Conservation (phyloP, 2,888 invertebrate species). For the Nemapogon koenigi region DNA sequence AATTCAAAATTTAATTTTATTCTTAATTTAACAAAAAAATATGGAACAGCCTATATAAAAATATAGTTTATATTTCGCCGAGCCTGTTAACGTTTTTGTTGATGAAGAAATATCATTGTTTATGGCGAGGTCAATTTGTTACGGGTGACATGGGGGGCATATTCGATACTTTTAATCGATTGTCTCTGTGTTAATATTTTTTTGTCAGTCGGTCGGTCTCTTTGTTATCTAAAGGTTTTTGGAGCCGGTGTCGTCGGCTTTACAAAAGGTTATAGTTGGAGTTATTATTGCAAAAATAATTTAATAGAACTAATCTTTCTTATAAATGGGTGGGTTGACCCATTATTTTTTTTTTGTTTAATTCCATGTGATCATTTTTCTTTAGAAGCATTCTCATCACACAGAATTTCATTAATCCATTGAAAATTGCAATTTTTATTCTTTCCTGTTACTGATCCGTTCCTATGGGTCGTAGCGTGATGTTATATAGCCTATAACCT, state of each 20-base stretch:
- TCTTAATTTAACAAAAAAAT: too few relatives aligned
- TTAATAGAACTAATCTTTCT: slow-evolving; percentile 1
- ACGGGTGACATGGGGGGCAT: slow-evolving; percentile 46
- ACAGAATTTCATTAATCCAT: too few relatives aligned
- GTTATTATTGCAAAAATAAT: slow-evolving; percentile 7
- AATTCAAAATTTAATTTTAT: too few relatives aligned
- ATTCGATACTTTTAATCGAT: slow-evolving; percentile 41
- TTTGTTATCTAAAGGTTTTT: slow-evolving; percentile 34
- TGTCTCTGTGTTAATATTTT: slow-evolving; percentile 20
- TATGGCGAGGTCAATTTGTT: slow-evolving; percentile 41
- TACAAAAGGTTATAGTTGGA: slow-evolving; percentile 4
- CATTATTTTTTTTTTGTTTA: slow-evolving; percentile 39
- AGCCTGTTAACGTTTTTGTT: slow-evolving; percentile 43
- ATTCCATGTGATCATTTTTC: too few relatives aligned
- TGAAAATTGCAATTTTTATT: too few relatives aligned
- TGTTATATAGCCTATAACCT: too few relatives aligned
- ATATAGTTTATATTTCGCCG: slow-evolving; percentile 42
- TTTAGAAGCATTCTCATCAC: too few relatives aligned
- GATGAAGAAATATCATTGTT: slow-evolving; percentile 59
- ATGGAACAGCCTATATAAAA: slow-evolving; percentile 30
- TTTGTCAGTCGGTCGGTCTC: slow-evolving; percentile 4
- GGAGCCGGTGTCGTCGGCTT: slow-evolving; percentile 21
- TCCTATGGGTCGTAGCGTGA: too few relatives aligned
- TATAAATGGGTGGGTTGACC: slow-evolving; percentile 25
- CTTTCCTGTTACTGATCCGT: too few relatives aligned